A percentile compares a stretch with the other conserved stretches of the same genome.
Conservation (phyloP, 2,797 vertebrate genomes). For the Fistularia tabacaria region DNA sequence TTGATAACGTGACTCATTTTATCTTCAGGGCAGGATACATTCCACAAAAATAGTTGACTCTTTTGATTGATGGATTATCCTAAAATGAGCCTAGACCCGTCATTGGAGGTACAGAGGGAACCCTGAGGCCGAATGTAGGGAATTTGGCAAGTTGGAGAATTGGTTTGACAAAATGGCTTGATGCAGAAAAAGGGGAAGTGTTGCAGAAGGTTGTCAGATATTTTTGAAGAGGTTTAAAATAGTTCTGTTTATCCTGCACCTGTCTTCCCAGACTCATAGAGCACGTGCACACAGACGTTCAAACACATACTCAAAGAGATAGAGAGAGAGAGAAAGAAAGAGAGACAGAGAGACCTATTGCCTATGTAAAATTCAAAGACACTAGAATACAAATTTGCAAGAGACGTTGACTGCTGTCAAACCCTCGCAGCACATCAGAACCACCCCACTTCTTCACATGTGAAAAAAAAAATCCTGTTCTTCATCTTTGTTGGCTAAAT, state of each 20-base stretch:
- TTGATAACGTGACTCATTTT: constrained; percentile 15
- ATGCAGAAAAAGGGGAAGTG: too few relatives aligned
- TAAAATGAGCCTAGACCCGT: constrained; percentile 8
- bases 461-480: too few relatives aligned
- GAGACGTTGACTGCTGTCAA: constrained; percentile 18
- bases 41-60: not conserved
- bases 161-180: too few relatives aligned
- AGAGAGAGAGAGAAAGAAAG: too few relatives aligned
- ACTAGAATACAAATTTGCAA: constrained; percentile 18
- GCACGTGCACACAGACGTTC: not conserved
- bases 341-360: constrained; percentile 2
- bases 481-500: constrained; percentile 4
- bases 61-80: not conserved
- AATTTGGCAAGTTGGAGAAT: not conserved
- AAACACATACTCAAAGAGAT: not conserved
- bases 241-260: constrained; percentile 18
- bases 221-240: constrained; percentile 8
- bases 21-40: not conserved
- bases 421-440: constrained; percentile 23
- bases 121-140: not conserved
- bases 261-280: too few relatives aligned
- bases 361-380: constrained; percentile 8
- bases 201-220: too few relatives aligned
- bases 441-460: constrained; percentile 36
- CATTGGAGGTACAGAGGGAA: not conserved